Conservation (phyloP, 2,888 invertebrate species). For the Eutolmus rufibarbis region DNA sequence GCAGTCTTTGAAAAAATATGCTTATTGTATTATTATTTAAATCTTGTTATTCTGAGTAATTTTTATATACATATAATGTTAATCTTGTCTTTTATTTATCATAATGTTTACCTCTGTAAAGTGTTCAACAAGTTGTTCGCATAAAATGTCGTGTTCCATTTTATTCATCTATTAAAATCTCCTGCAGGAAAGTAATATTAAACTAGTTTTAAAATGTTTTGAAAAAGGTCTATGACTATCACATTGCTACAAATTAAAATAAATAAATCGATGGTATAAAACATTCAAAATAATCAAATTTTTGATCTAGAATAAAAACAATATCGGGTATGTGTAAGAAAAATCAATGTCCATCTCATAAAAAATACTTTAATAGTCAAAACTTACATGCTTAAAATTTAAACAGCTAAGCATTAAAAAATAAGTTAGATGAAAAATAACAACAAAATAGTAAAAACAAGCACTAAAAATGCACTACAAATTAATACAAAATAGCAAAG, state of each 20-base stretch:
- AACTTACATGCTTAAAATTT: neutral
- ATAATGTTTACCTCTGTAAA: neutral
- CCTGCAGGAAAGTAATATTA: neutral
- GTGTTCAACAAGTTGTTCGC: conserved; percentile 15
- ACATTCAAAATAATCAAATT: no score
- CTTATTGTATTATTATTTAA: neutral
- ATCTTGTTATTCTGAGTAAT: neutral
- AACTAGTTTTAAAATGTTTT: neutral
- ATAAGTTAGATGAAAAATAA: neutral
- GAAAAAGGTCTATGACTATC: neutral
- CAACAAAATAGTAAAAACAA: neutral
- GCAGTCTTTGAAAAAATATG: no score
- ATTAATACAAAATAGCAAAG: neutral
- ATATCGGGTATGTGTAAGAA: neutral
- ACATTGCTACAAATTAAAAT: neutral
- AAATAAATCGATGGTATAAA: neutral
- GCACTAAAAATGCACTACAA: neutral
- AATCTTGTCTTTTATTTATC: neutral
- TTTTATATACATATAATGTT: neutral
- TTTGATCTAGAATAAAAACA: neutral
- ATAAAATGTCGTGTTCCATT: conserved; percentile 35
- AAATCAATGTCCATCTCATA: neutral
- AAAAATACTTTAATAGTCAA: neutral
- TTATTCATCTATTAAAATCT: neutral
- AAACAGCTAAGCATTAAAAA: neutral